These are phyloP conservation scores for Sciurus vulgaris DNA, from an alignment of 2,797 vertebrate genomes.

Conservation along the genomic window DNA sequence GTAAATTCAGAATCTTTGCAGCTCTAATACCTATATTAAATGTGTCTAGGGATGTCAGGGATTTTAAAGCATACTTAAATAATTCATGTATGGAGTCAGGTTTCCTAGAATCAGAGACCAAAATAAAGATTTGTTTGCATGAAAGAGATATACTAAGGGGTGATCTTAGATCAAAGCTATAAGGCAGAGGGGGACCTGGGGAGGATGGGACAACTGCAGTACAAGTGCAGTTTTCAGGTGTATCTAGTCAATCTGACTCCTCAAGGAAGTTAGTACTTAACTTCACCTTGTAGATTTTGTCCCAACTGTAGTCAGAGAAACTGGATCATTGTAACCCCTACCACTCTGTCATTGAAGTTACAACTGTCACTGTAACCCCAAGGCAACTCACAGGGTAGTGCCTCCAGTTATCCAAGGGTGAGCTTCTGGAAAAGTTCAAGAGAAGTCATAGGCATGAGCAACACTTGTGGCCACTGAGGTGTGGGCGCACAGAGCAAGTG, in stretches of 20 bases:
- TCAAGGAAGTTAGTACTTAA: background rate
- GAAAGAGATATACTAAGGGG: background rate
- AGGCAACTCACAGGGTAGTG: background rate
- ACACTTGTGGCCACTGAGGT: background rate
- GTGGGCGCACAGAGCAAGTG: background rate
- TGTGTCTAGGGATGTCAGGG: background rate
- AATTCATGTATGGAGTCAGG: background rate
- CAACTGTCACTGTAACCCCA: background rate
- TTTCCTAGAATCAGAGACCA: background rate
- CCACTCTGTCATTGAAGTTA: background rate
- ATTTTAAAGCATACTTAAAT: background rate
- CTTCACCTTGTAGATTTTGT: background rate
- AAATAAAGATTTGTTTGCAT: background rate
- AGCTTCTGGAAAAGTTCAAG: background rate
- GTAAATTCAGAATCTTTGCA: background rate
- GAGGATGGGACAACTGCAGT: background rate
- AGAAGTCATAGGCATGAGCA: background rate
- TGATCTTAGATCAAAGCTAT: background rate
- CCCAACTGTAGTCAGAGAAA: background rate
- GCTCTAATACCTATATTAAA: conserved; percentile 27
- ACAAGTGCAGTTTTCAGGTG: background rate
- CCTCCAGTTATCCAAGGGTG: background rate
- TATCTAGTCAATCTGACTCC: background rate
- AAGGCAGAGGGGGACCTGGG: background rate
- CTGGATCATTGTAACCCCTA: background rate